Percentiles rank a stretch among this genome's conserved stretches.
These are phyloP conservation scores for Enteromius viviparus DNA, from an alignment of 2,797 vertebrate species.

Conservation along the genomic window DNA sequence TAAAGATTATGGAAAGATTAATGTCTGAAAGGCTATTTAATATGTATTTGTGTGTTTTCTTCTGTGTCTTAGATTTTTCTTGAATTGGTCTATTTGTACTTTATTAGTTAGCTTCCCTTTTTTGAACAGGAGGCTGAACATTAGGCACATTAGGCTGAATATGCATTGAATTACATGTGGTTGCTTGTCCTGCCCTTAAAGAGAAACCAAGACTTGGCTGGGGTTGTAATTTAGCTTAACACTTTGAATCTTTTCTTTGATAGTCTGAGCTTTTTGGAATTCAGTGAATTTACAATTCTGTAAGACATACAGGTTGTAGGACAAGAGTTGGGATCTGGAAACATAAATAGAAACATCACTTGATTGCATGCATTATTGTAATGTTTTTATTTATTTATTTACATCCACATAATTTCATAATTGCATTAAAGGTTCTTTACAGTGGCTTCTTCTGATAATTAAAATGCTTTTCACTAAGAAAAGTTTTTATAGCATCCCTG, in stretches of 20 bases:
- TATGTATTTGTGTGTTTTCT: background rate
- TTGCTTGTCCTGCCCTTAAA: background rate
- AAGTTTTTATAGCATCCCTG: background rate
- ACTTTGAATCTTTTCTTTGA: background rate
- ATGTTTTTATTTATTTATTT: background rate
- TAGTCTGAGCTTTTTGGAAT: background rate
- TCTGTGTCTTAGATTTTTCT: background rate
- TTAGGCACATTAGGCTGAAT: background rate
- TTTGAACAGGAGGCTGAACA: background rate
- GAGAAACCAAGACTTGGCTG: background rate
- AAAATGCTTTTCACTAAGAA: background rate
- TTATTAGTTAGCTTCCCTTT: background rate
- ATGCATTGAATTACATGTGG: background rate
- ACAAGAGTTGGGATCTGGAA: background rate
- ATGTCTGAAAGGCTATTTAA: background rate
- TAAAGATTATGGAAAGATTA: background rate
- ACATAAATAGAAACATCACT: background rate
- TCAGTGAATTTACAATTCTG: background rate
- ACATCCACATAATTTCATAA: background rate
- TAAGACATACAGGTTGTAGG: background rate
- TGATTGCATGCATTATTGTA: background rate
- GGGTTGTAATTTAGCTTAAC: background rate
- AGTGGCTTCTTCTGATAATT: background rate
- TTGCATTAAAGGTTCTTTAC: background rate
- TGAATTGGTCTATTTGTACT: background rate